phyloP scores from a whole-genome alignment of 2,113 vertebrate species.

The Phycodurus eques region DNA sequence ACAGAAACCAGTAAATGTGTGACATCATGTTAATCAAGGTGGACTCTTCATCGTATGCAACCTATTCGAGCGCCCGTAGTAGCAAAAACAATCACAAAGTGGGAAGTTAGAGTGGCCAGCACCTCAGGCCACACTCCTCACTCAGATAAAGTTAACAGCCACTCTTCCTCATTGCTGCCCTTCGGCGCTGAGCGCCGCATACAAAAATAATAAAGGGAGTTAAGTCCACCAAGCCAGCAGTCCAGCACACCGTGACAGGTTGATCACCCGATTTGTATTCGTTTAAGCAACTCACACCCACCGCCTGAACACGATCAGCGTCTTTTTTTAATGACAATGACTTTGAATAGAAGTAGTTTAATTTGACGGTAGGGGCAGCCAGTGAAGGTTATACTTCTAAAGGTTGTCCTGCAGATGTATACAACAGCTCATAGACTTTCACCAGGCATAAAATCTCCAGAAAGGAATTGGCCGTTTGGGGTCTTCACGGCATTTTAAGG shows the following conservation, averaged over 20 bases:
- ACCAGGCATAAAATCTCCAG: slow-evolving; percentile 49
- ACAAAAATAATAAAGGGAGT: slow-evolving; percentile 52
- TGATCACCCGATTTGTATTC: slow-evolving; percentile 61
- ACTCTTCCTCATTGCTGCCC: slow-evolving; percentile 28
- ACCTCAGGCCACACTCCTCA: slow-evolving; percentile 49
- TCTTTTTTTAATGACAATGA: slow-evolving; percentile 46
- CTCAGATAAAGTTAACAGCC: slow-evolving; percentile 48
- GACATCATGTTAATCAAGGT: slow-evolving; percentile 11
- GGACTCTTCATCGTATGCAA: slow-evolving; percentile 13
- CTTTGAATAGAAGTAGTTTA: slow-evolving; percentile 56
- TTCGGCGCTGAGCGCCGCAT: slow-evolving; percentile 30
- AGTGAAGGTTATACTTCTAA: slow-evolving; percentile 55
- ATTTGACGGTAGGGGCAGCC: slow-evolving; percentile 44
- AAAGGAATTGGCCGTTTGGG: slow-evolving; percentile 58
- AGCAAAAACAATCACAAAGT: slow-evolving; percentile 41
- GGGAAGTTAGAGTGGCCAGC: slow-evolving; percentile 38
- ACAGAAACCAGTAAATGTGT: not conserved
- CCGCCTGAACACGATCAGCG: slow-evolving; percentile 16
- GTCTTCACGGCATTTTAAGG: slow-evolving; percentile 59
- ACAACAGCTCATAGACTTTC: slow-evolving; percentile 45
- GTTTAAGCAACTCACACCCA: slow-evolving; percentile 43
- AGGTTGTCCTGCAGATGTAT: slow-evolving; percentile 61
- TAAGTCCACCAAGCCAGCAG: slow-evolving; percentile 41
- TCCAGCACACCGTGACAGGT: slow-evolving; percentile 43
- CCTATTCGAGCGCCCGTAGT: slow-evolving; percentile 13